These are phyloP conservation scores for Crotalus viridis DNA, from an alignment of 2,113 vertebrate species.

Conservation along the genomic window DNA sequence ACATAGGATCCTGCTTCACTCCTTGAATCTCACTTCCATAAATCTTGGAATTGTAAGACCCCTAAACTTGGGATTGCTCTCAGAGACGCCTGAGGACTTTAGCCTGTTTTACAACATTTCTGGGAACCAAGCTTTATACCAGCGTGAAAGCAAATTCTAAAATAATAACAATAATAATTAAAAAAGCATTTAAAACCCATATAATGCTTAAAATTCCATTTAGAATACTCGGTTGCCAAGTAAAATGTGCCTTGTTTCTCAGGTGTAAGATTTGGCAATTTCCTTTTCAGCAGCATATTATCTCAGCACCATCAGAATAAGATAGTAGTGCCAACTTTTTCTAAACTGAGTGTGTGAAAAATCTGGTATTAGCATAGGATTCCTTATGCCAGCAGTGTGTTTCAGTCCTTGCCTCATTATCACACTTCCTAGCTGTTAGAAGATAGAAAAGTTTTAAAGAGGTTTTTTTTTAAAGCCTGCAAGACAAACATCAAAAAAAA, in stretches of 20 bases:
- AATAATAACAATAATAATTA: neutral
- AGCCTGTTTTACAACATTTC: slow-evolving; percentile 48
- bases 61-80: slow-evolving; percentile 28
- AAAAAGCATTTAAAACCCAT: neutral
- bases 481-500: slow-evolving; percentile 42
- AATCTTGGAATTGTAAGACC: slow-evolving; percentile 41
- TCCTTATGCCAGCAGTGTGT: slow-evolving; percentile 65
- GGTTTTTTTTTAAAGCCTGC: slow-evolving; percentile 45
- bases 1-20: slow-evolving; percentile 35
- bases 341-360: slow-evolving; percentile 62
- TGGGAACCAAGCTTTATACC: slow-evolving; percentile 48
- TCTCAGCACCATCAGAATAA: slow-evolving; percentile 61
- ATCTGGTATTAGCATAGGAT: slow-evolving; percentile 53
- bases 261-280: slow-evolving; percentile 73
- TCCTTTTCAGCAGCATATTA: slow-evolving; percentile 59
- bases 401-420: slow-evolving; percentile 74
- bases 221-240: slow-evolving; percentile 57
- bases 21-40: slow-evolving; percentile 33
- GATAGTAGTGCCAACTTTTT: slow-evolving; percentile 63
- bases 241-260: slow-evolving; percentile 62
- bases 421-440: slow-evolving; percentile 56
- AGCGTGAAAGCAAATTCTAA: slow-evolving; percentile 25
- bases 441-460: slow-evolving; percentile 58
- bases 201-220: slow-evolving; percentile 56
- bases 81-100: slow-evolving; percentile 57